Conservation (phyloP, 2,888 invertebrate species). For the Drosophila testacea region DNA sequence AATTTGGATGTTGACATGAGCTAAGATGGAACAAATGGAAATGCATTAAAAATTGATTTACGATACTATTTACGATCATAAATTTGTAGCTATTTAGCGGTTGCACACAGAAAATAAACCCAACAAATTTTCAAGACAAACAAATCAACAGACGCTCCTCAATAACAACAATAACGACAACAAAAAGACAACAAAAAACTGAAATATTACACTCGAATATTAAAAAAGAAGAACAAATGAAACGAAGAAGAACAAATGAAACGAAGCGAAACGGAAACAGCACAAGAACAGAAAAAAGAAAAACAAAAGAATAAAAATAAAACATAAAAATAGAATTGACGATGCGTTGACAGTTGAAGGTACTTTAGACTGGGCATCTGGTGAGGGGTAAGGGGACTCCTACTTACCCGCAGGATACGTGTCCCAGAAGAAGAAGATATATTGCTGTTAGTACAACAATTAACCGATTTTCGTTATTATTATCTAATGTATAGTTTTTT, state of each 20-base stretch:
- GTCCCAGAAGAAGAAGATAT: constrained; percentile 25
- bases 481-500: too few relatives aligned
- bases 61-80: constrained; percentile 73
- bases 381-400: background rate
- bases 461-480: constrained; percentile 7
- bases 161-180: constrained; percentile 31
- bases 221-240: constrained; percentile 55
- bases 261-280: constrained; percentile 63
- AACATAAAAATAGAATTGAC: constrained; percentile 82
- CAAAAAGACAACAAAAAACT: constrained; percentile 50
- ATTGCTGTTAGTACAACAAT: constrained; percentile 21
- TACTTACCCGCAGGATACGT: constrained; percentile 58
- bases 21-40: constrained; percentile 65
- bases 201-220: constrained; percentile 80
- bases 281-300: constrained; percentile 47
- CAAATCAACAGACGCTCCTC: constrained; percentile 50
- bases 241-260: constrained; percentile 21
- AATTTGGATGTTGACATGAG: constrained; percentile 57
- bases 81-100: constrained; percentile 82
- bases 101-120: constrained; percentile 55
- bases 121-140: constrained; percentile 75
- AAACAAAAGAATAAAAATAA: constrained; percentile 72
- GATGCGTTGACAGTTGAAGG: constrained; percentile 76
- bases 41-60: constrained; percentile 82
- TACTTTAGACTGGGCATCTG: constrained; percentile 25